Evolutionary conservation across 2,113 vertebrate genomes (phyloP).

Genomic region (Lichenostomus cassidix): DNA sequence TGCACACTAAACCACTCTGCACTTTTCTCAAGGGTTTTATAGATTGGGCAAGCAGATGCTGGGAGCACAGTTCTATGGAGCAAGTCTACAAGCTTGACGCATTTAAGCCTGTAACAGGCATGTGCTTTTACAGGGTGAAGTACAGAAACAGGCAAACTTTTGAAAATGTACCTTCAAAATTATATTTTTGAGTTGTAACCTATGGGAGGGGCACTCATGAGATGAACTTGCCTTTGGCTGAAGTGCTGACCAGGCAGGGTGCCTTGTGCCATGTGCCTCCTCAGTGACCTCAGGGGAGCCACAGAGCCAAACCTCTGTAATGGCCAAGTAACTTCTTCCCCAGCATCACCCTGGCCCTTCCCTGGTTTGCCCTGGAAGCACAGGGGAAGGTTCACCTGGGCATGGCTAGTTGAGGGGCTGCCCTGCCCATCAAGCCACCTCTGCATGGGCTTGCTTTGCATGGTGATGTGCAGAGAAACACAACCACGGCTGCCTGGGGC

Average conservation of each 20-base stretch:
- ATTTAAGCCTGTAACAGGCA: background rate
- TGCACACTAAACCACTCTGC: background rate
- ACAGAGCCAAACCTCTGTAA: background rate
- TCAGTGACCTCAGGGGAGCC: background rate
- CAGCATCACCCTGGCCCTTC: background rate
- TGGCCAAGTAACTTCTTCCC: background rate
- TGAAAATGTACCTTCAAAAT: background rate
- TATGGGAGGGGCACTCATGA: background rate
- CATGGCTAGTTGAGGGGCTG: accelerated
- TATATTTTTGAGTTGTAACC: background rate
- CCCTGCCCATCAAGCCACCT: accelerated
- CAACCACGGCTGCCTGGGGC: background rate
- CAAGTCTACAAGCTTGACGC: background rate
- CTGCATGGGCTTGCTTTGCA: accelerated
- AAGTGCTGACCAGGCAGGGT: background rate
- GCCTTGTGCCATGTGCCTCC: background rate
- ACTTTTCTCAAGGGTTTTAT: background rate
- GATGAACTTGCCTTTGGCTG: background rate
- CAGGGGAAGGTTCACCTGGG: background rate
- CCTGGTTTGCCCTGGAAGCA: background rate
- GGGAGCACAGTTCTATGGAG: background rate
- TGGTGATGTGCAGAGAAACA: background rate
- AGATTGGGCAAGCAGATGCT: background rate
- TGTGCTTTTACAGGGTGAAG: background rate
- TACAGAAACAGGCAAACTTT: background rate